A percentile compares a stretch with the other conserved stretches of the same genome.
These are phyloP conservation scores for Habrosyne pyritoides DNA, from an alignment of 2,888 invertebrate genomes.

Conservation along the genomic window DNA sequence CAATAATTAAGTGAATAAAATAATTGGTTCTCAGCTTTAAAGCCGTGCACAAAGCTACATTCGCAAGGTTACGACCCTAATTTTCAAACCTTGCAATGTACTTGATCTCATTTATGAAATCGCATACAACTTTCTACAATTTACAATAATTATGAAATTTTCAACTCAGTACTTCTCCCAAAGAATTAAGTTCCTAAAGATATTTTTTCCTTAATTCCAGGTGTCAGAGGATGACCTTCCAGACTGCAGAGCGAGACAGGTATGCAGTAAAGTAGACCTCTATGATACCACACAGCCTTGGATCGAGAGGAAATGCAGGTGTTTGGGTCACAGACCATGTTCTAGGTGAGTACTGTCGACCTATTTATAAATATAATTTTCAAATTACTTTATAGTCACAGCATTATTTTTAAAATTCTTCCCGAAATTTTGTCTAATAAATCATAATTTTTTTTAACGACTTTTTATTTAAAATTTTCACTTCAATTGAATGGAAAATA, in stretches of 20 bases:
- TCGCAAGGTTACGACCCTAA: neutral
- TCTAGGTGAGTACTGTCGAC: conserved; percentile 80
- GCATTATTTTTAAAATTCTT: neutral
- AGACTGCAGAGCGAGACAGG: conserved; percentile 89
- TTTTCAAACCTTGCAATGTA: neutral
- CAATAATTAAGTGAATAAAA: too few species aligned
- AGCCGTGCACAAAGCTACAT: neutral
- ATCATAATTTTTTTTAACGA: neutral
- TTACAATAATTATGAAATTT: neutral
- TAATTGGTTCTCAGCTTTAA: neutral
- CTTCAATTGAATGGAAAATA: too few species aligned
- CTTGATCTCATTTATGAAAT: neutral
- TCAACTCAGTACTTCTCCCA: conserved; percentile 9
- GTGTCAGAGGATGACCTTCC: conserved; percentile 91
- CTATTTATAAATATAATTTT: neutral
- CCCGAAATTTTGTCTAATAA: too few species aligned
- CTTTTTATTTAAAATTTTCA: neutral
- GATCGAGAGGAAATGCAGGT: conserved; percentile 94
- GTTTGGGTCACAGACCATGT: conserved; percentile 87
- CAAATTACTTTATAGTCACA: too few species aligned
- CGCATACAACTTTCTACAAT: neutral
- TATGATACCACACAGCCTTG: conserved; percentile 91
- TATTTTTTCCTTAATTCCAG: conserved; percentile 74
- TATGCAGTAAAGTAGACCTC: conserved; percentile 94
- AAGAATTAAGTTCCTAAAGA: conserved; percentile 20